Percentiles rank a stretch among this genome's conserved stretches.
Evolutionary conservation across 2,888 invertebrate genomes (phyloP).

Genomic region (Amitus sp.): DNA sequence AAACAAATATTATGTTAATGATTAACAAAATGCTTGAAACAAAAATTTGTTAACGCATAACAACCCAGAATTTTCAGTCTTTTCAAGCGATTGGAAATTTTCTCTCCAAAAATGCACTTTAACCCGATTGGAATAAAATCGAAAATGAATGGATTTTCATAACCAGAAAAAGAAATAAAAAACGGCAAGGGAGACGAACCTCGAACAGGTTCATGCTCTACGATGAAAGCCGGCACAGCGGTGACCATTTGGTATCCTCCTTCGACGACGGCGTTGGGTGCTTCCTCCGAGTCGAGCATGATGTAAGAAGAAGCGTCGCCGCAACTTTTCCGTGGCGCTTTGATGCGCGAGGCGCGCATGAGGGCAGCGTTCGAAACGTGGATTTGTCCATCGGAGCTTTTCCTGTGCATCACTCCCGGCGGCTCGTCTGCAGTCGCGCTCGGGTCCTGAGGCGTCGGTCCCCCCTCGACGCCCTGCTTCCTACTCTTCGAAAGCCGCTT

Average conservation of each 20-base stretch:
- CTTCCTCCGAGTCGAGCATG: conserved; percentile 44
- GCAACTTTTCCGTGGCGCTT: conserved; percentile 53
- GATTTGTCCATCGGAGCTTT: conserved; percentile 43
- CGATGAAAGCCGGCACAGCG: conserved; percentile 80
- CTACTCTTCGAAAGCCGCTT: conserved; percentile 75
- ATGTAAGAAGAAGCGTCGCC: conserved; percentile 52
- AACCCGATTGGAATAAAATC: too few species aligned
- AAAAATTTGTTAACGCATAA: too few species aligned
- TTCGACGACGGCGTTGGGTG: conserved; percentile 41
- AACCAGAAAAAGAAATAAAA: too few species aligned
- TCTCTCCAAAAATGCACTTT: too few species aligned
- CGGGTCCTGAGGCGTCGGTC: conserved; percentile 42
- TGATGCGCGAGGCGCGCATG: conserved; percentile 51
- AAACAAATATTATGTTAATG: too few species aligned
- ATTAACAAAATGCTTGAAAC: too few species aligned
- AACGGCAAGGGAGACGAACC: conserved; percentile 55
- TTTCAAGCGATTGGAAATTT: too few species aligned
- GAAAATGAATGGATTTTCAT: too few species aligned
- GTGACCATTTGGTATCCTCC: conserved; percentile 79
- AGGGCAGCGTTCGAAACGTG: conserved; percentile 42
- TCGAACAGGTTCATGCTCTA: conserved; percentile 74
- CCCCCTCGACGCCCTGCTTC: conserved; percentile 73
- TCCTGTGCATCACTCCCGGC: conserved; percentile 43
- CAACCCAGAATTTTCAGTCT: too few species aligned
- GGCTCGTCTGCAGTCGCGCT: conserved; percentile 51